phyloP scores from a whole-genome alignment of 2,888 invertebrate genomes.

The Emmelina monodactyla region DNA sequence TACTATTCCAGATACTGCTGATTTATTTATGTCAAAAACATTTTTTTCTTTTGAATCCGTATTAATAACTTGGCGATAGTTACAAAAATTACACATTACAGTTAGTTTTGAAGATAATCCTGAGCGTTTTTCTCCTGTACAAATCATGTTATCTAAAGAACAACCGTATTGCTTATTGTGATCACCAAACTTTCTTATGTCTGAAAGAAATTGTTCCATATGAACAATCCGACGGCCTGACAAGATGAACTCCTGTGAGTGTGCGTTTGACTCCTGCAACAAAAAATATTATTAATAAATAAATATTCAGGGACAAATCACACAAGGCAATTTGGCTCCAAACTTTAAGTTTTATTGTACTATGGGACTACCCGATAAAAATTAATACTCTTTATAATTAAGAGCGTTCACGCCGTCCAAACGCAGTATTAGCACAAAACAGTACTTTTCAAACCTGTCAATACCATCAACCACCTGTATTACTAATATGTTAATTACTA shows the following conservation, averaged over 20 bases:
- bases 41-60: not conserved
- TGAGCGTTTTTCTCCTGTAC: not conserved
- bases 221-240: constrained; percentile 1
- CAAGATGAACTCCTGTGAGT: not conserved
- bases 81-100: constrained; percentile 2
- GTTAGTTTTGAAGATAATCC: not conserved
- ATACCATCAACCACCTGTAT: too few relatives aligned
- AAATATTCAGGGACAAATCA: not conserved
- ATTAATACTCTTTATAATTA: not conserved
- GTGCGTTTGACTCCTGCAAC: not conserved
- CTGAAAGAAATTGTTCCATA: constrained; percentile 1
- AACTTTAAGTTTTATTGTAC: not conserved
- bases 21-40: constrained; percentile 1
- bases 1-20: constrained; percentile 1
- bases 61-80: constrained; percentile 1
- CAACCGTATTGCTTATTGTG: not conserved
- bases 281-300: constrained; percentile 1
- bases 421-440: too few relatives aligned
- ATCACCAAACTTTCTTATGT: constrained; percentile 1
- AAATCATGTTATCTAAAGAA: constrained; percentile 1
- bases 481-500: too few relatives aligned
- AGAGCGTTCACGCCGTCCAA: too few relatives aligned
- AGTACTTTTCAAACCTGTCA: too few relatives aligned
- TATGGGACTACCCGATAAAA: not conserved
- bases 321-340: not conserved